Evolutionary conservation across 2,888 invertebrate species (phyloP).

Genomic region (Cephus nigrinus): DNA sequence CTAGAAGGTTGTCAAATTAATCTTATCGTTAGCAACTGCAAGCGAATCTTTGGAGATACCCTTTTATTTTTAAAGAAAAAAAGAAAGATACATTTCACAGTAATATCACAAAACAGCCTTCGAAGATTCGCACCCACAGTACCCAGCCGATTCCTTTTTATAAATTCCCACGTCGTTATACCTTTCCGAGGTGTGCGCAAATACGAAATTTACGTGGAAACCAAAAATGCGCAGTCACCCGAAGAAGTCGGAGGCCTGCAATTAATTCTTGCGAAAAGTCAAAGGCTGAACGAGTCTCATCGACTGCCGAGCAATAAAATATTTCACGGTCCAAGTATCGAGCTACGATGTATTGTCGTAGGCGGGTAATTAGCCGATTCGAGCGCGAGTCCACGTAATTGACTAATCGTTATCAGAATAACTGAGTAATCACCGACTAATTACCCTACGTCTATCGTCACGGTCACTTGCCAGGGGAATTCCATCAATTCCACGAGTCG

Average conservation of each 20-base stretch:
- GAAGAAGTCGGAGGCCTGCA: neutral
- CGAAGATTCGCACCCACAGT: too few species aligned
- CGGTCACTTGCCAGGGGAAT: neutral
- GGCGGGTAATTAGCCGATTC: neutral
- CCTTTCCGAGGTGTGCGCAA: neutral
- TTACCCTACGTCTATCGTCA: neutral
- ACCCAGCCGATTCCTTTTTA: neutral
- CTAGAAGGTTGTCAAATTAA: neutral
- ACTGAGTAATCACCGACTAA: neutral
- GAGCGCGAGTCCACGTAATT: neutral
- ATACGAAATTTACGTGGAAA: neutral
- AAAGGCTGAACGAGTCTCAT: neutral
- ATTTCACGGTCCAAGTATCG: neutral
- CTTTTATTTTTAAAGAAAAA: neutral
- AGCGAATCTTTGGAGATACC: neutral
- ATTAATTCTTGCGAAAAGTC: neutral
- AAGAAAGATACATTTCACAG: too few species aligned
- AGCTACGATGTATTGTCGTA: neutral
- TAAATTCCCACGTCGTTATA: neutral
- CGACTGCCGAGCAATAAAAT: neutral
- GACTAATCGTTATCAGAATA: slow-evolving; percentile 1
- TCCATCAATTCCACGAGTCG: neutral
- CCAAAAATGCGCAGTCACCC: neutral
- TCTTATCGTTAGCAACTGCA: neutral
- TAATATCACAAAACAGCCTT: too few species aligned